Base-by-base conservation (phyloP, 2,888 invertebrate species). In the Tetropium fuscum region DNA sequence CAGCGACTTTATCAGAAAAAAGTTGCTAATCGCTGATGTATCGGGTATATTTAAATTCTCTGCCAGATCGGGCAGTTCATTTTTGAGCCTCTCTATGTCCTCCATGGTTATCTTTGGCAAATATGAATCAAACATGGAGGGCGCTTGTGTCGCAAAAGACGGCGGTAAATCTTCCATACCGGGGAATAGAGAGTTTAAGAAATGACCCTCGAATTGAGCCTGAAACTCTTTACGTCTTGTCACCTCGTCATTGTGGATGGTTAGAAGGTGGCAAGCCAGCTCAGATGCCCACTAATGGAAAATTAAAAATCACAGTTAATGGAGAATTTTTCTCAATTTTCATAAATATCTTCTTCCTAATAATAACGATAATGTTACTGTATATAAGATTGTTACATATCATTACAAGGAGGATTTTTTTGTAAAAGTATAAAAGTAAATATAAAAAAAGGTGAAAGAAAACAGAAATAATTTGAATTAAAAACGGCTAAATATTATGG, bases 121-220 rank as follows among this genome's bases (percentile, higher is more conserved):
- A 38, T 48, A 60, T 7, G 68, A 59, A 60, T 95, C 94, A 75
- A 94, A 94, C n/a, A 86, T 82, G 0, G 88, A 83, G 0, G 94
- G 93, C 56, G 91, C 87, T 75, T 91, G 89, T 2, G 92, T 93
- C 47, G 94, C 95, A 80, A 93, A 97, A 0, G 86, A 78, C 0
- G 89, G 84, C 1, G 95, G 93, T 61, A 90, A 83, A 74, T 97
- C 97, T 49, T 91, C 90, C 85, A 98, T 88, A 0, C 97, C 97
- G 0, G 94, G 93, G 81, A 98, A 98, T 34, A 98, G 82, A 7
- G 89, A 87, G 64, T 89, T 89, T 3, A 98, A 84, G 77, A 94
- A 93, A 74, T 93, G 98, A 0, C 92, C 92, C 16, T 94, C 92
- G 73, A 95, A 92, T 60, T 88, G 85, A 0, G 83, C 76, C 69